A percentile compares a stretch with the other conserved stretches of the same genome.
These are phyloP conservation scores for Chaetophractus vellerosus DNA, from an alignment of 2,797 vertebrate genomes.

Conservation along the genomic window DNA sequence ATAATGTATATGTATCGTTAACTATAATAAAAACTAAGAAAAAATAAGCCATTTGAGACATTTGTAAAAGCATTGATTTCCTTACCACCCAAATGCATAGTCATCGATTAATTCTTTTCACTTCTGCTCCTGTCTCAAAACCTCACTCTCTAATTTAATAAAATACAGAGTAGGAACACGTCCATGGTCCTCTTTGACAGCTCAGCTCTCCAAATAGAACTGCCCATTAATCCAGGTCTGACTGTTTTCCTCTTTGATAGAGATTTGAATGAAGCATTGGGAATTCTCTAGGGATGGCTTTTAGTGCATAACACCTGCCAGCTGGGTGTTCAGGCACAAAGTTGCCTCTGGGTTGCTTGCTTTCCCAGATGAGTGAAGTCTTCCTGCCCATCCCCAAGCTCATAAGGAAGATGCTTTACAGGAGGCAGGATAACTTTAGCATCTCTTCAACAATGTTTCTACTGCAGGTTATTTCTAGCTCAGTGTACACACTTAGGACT, in stretches of 20 bases:
- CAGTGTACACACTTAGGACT: background rate
- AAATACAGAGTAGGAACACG: background rate
- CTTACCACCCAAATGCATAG: background rate
- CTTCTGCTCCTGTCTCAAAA: background rate
- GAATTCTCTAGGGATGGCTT: background rate
- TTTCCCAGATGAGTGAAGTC: background rate
- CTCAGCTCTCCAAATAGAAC: background rate
- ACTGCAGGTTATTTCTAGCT: conserved; percentile 37
- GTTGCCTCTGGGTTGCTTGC: background rate
- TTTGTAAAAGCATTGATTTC: background rate
- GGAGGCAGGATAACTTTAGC: background rate
- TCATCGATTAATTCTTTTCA: conserved; percentile 25
- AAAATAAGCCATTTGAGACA: background rate
- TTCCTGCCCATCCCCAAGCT: background rate
- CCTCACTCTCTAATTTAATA: background rate
- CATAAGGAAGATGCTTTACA: background rate
- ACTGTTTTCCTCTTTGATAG: background rate
- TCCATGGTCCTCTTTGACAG: background rate
- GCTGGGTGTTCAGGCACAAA: background rate
- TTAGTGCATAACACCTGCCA: background rate
- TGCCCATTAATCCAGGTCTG: background rate
- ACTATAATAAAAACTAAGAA: background rate
- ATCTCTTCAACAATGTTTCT: conserved; percentile 5
- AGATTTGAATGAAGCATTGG: background rate
- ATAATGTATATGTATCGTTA: background rate